Percentiles rank a stretch among this genome's conserved stretches.
Conservation (phyloP, 1,140 invertebrate genomes). For the Mylabris phalerata region DNA sequence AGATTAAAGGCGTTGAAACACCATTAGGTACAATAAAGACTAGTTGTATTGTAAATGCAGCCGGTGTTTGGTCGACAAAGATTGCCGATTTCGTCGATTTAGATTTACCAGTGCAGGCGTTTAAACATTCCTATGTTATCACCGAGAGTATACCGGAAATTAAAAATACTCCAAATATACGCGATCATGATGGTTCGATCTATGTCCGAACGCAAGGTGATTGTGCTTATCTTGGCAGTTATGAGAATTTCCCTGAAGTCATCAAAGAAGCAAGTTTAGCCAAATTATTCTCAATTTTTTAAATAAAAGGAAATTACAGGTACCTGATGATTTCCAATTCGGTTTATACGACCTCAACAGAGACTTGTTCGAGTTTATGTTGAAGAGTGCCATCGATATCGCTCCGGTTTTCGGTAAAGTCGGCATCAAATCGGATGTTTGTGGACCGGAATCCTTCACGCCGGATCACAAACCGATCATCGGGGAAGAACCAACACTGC, state of each 20-base stretch:
- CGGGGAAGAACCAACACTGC: slow-evolving; percentile 55
- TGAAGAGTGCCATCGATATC: slow-evolving; percentile 64
- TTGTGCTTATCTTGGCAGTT: slow-evolving; percentile 75
- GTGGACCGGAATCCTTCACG: slow-evolving; percentile 81
- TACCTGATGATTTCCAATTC: slow-evolving; percentile 71
- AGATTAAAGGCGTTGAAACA: slow-evolving; percentile 69
- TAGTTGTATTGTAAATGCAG: slow-evolving; percentile 66
- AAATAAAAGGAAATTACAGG: slow-evolving; percentile 40
- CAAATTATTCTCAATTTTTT: slow-evolving; percentile 1
- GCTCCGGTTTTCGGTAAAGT: slow-evolving; percentile 64
- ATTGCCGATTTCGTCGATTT: slow-evolving; percentile 65
- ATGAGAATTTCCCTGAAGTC: slow-evolving; percentile 76
- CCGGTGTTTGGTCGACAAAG: slow-evolving; percentile 72
- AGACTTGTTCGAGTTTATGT: slow-evolving; percentile 69
- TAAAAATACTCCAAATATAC: slow-evolving; percentile 67
- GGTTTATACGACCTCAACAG: slow-evolving; percentile 80
- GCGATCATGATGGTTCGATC: slow-evolving; percentile 78
- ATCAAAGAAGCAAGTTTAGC: slow-evolving; percentile 56
- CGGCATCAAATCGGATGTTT: slow-evolving; percentile 79
- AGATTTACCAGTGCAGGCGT: slow-evolving; percentile 66
- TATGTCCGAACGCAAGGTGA: slow-evolving; percentile 81
- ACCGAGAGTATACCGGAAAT: slow-evolving; percentile 69
- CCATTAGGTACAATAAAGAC: slow-evolving; percentile 64
- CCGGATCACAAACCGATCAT: slow-evolving; percentile 86
- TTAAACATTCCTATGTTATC: slow-evolving; percentile 85